phyloP scores from a whole-genome alignment of 2,888 invertebrate species.

The Cybosia mesomella region DNA sequence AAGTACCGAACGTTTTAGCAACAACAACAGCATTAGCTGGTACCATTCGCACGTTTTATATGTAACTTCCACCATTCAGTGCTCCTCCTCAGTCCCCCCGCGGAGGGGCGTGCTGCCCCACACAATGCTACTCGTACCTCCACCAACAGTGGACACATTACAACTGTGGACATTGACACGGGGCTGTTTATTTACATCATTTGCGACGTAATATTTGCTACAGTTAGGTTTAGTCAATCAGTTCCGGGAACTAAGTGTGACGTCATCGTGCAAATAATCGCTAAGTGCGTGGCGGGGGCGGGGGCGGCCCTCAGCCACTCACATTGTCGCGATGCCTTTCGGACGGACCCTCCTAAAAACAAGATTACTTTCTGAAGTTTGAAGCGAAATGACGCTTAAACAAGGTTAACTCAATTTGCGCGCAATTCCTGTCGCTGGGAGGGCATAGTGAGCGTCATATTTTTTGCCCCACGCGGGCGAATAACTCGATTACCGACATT shows the following conservation, averaged over 20 bases:
- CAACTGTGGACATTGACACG: neutral
- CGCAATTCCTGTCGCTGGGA: conserved; percentile 54
- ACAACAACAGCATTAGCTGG: conserved; percentile 55
- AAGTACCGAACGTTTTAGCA: conserved; percentile 46
- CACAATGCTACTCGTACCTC: neutral
- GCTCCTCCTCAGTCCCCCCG: neutral
- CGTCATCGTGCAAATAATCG: neutral
- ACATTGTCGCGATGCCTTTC: conserved; percentile 4
- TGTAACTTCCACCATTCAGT: neutral
- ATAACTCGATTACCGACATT: conserved; percentile 71
- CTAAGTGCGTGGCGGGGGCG: neutral
- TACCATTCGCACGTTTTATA: conserved; percentile 16
- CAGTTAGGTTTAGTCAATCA: no score
- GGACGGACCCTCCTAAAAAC: conserved; percentile 50
- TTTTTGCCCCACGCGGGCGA: conserved; percentile 49
- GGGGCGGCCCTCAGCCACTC: neutral
- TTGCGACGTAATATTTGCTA: neutral
- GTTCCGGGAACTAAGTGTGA: neutral
- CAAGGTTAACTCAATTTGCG: conserved; percentile 69
- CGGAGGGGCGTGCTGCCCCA: neutral
- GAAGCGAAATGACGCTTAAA: conserved; percentile 65
- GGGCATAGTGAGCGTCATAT: conserved; percentile 49
- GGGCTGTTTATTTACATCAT: neutral
- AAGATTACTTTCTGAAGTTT: conserved; percentile 70
- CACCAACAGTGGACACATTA: neutral